Evolutionary conservation across 2,888 invertebrate species (phyloP).

Genomic region (Pherbina coryleti): DNA sequence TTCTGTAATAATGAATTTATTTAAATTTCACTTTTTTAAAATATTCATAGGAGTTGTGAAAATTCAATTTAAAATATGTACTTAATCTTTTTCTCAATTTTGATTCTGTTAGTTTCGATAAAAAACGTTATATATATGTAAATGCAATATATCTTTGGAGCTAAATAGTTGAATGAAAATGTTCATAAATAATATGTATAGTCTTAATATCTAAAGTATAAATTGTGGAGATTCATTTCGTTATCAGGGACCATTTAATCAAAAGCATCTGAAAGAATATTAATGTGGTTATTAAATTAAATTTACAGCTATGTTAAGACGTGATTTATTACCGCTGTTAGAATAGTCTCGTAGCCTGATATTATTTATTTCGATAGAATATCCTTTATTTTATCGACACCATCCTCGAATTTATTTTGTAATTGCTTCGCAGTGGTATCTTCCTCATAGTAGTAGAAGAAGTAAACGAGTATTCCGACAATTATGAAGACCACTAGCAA

Average conservation of each 20-base stretch:
- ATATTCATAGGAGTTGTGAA: no score
- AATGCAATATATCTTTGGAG: conserved; percentile 25
- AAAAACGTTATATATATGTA: neutral
- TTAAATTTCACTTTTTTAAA: no score
- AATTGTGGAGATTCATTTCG: neutral
- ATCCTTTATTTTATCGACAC: conserved; percentile 53
- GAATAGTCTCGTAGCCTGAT: neutral
- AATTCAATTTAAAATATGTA: no score
- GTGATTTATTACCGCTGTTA: neutral
- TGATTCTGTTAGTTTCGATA: neutral
- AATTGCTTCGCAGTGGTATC: conserved; percentile 39
- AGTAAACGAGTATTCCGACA: conserved; percentile 58
- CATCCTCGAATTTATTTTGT: conserved; percentile 41
- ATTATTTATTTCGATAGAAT: conserved; percentile 44
- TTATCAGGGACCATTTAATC: neutral
- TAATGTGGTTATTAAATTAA: neutral
- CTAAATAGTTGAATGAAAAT: neutral
- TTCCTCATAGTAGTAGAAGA: conserved; percentile 57
- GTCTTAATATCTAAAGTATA: conserved; percentile 11
- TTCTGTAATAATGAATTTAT: no score
- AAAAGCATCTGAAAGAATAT: neutral
- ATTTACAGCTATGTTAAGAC: neutral
- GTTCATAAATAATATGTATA: neutral
- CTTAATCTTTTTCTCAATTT: neutral
- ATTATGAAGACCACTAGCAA: conserved; percentile 59